Percentiles rank a stretch among this genome's conserved stretches.
phyloP scores from a whole-genome alignment of 2,888 invertebrate species.

The Pachycephus smyrnensis region DNA sequence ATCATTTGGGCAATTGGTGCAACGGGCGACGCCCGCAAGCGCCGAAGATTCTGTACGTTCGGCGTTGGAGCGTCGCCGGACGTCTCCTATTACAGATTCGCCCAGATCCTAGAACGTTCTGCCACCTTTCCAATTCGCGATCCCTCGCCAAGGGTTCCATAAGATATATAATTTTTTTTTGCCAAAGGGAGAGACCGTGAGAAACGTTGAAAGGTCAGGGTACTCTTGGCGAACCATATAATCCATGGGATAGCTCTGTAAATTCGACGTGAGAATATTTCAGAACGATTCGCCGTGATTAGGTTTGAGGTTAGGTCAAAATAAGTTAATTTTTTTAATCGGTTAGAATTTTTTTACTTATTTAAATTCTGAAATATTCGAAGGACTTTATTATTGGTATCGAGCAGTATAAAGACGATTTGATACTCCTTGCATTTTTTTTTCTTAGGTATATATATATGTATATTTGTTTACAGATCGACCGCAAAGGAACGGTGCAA shows the following conservation, averaged over 20 bases:
- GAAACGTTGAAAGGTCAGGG: neutral
- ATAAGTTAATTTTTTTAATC: neutral
- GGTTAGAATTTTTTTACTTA: neutral
- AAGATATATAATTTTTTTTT: neutral
- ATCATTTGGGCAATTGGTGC: neutral
- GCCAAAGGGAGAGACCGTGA: neutral
- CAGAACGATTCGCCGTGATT: neutral
- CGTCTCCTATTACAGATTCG: neutral
- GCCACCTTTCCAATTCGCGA: neutral
- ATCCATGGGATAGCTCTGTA: neutral
- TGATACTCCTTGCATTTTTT: neutral
- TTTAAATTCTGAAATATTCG: neutral
- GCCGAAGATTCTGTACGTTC: neutral
- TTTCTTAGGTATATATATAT: neutral
- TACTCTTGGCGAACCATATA: neutral
- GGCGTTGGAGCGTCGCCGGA: neutral
- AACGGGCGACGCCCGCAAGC: neutral
- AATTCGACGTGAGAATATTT: neutral
- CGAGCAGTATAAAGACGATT: neutral
- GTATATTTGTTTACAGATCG: neutral
- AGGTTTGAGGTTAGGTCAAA: neutral
- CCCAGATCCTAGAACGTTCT: neutral
- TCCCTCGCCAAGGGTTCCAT: neutral
- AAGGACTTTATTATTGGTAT: neutral
- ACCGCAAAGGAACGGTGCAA: slow-evolving; percentile 29